Conservation (phyloP, 1,140 invertebrate genomes). For the Chrysomallon squamiferum region DNA sequence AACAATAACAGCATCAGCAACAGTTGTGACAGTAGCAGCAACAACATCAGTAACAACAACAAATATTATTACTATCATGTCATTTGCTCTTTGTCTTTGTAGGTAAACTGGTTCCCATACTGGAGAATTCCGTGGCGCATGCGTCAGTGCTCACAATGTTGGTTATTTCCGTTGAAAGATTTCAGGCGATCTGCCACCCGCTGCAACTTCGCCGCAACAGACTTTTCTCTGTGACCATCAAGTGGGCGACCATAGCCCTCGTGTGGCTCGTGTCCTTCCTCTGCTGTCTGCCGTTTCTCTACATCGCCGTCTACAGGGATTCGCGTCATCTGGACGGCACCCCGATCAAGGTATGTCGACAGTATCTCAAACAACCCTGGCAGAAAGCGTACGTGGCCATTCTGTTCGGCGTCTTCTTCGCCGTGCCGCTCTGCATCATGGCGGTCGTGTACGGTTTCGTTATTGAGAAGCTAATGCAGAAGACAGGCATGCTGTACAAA, state of each 20-base stretch:
- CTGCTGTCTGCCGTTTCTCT: conserved; percentile 72
- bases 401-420: conserved; percentile 82
- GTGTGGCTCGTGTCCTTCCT: conserved; percentile 85
- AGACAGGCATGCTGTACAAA: neutral
- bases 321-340: conserved; percentile 6
- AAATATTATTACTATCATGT: too few relatives aligned
- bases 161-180: conserved; percentile 84
- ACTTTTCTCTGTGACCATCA: conserved; percentile 82
- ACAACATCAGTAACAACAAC: too few relatives aligned
- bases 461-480: conserved; percentile 10
- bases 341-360: conserved; percentile 18
- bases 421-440: conserved; percentile 80
- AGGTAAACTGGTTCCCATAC: conserved; percentile 71
- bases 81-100: neutral
- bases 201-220: conserved; percentile 88
- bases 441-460: conserved; percentile 76
- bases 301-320: conserved; percentile 27
- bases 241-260: conserved; percentile 74
- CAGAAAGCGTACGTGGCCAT: conserved; percentile 79
- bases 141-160: conserved; percentile 90
- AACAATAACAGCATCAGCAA: too few relatives aligned
- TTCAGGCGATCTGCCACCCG: conserved; percentile 93
- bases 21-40: too few relatives aligned
- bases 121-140: conserved; percentile 89
- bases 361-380: conserved; percentile 70